phyloP scores from a whole-genome alignment of 2,797 vertebrate species.

The Chromobotia macracanthus region DNA sequence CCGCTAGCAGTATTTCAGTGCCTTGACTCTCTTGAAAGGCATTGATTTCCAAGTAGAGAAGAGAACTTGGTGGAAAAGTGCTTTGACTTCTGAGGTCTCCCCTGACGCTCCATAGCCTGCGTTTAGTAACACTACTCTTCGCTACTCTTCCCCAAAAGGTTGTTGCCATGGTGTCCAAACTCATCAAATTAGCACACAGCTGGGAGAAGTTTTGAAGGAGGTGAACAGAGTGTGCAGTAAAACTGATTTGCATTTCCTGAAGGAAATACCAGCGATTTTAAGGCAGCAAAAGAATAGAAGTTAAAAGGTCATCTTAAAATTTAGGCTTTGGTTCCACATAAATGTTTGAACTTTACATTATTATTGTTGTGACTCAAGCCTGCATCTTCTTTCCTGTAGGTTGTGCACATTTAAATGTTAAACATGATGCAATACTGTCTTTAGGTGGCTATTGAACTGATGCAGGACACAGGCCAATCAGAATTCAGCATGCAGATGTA shows the following conservation, averaged over 20 bases:
- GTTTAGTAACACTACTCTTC: no score
- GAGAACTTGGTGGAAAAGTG: slow-evolving; percentile 32
- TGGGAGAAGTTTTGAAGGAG: neutral
- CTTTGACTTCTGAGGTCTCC: slow-evolving; percentile 24
- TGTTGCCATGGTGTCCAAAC: slow-evolving; percentile 25
- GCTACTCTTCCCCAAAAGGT: neutral
- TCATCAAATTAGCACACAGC: neutral
- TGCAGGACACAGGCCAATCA: neutral
- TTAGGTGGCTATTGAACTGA: no score
- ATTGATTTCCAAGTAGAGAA: slow-evolving; percentile 25
- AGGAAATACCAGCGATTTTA: neutral
- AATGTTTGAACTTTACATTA: no score
- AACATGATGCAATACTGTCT: no score
- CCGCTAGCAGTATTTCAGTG: slow-evolving; percentile 7
- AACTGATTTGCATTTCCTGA: neutral
- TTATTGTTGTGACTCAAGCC: neutral
- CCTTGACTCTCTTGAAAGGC: slow-evolving; percentile 19
- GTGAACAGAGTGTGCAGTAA: neutral
- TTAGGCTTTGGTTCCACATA: neutral
- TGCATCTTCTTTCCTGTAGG: neutral
- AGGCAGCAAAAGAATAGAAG: neutral
- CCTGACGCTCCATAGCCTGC: slow-evolving; percentile 14
- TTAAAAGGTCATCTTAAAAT: neutral
- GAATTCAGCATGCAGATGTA: neutral
- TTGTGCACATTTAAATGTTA: no score